phyloP scores from a whole-genome alignment of 2,888 invertebrate species.

The Eupithecia subumbrata region DNA sequence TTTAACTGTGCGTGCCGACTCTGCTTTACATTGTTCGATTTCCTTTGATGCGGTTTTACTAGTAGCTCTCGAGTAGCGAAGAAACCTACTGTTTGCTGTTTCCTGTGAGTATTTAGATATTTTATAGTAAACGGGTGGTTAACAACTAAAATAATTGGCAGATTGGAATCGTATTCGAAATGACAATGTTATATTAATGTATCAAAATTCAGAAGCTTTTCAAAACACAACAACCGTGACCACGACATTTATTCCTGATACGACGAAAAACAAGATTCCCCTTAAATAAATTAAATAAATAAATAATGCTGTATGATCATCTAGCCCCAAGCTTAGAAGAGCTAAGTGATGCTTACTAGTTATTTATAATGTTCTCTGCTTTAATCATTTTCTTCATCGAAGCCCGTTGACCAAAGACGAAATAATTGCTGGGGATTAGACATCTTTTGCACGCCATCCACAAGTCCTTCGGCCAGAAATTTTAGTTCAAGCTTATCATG shows the following conservation, averaged over 20 bases:
- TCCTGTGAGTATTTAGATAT: background rate
- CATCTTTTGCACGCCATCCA: background rate
- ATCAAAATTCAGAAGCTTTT: background rate
- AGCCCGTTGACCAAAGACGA: background rate
- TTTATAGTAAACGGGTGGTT: background rate
- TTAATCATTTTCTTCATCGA: background rate
- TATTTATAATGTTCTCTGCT: background rate
- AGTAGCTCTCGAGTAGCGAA: slow-evolving; percentile 6
- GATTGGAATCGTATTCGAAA: background rate
- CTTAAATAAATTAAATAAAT: background rate
- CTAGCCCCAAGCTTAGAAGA: background rate
- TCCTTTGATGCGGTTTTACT: slow-evolving; percentile 27
- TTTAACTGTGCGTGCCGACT: slow-evolving; percentile 32
- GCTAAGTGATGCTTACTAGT: background rate
- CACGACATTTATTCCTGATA: background rate
- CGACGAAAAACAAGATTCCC: background rate
- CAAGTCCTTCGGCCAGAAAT: background rate
- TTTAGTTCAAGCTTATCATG: background rate
- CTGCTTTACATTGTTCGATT: slow-evolving; percentile 14
- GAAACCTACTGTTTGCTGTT: background rate
- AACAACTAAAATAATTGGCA: background rate
- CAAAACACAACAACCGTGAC: background rate
- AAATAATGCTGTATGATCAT: background rate
- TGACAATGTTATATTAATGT: background rate
- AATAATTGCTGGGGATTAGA: background rate